Base-by-base conservation (phyloP, 2,888 invertebrate species). In the Philaethria dido region DNA sequence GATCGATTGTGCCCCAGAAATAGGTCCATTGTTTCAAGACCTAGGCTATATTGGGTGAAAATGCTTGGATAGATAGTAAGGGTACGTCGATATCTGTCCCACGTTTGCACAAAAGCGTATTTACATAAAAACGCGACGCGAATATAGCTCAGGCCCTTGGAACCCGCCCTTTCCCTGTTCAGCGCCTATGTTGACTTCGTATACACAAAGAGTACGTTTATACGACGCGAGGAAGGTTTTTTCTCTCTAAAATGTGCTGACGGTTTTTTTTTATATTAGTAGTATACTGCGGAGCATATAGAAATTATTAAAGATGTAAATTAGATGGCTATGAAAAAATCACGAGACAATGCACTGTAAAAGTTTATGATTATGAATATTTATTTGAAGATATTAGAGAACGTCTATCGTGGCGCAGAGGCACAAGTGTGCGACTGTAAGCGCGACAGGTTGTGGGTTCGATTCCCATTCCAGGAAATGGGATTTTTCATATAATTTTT, bases 141-240 rank as follows among this genome's bases (percentile, higher is more conserved):
- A 64, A 64, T 60, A 57, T 20, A 59, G 64, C 48, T 13, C 65
- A 60, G 57, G 45, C 55, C 61, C 55, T 47, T 45, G 22, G 16
- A 52, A 36, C 52, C 64, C 70, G 70, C 70, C 70, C 62, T 70
- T 70, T 70, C 68, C 64, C 54, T 70, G 70, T 70, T 48, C 48
- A 14, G 62, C 25, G 62, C 62, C 70, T 55, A 39, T 61, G 55
- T 64, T 62, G 22, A 48, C 65, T 50, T 44, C 8, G 62, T 42
- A 14, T 42, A 16, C 45, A 18, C 11, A 3, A 13, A 11, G 22
- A 14, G 33, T 22, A 3, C 68, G 64, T 59, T 59, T 42, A 59
- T 22, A 66, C 14, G 11, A 22, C 13, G 20, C 29, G 16, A 11
- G n/a, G 25, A 2, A n/a, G 8, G 8, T 16, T 52, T 52, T 11